Evolutionary conservation across 1,140 invertebrate species (phyloP), one percentile per base, ranked within the genome.

Genomic region (Conus betulinus): DNA sequence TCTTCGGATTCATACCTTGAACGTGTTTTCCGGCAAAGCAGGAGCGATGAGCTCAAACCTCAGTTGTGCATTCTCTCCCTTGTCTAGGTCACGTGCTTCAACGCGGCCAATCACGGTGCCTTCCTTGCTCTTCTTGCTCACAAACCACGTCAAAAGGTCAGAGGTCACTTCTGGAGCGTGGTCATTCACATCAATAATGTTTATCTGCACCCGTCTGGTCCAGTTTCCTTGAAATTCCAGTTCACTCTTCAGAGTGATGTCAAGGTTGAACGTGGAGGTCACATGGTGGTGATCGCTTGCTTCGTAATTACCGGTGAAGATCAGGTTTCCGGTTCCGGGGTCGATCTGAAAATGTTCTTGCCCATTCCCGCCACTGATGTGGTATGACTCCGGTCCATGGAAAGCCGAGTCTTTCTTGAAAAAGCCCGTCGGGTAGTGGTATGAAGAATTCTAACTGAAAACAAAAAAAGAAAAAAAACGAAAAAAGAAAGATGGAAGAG

Each of bases 131-230:
- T 7, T 27, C 55, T 84, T 84, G 53, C 27, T 25, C 6, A 84
- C 82, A 39, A 84, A 63, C 55, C 23, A 84, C 27, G 82, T 84
- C 23, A 63, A 8, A 55, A 84, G 82, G 82, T 84, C 82, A 15
- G 82, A 63, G 13, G 82, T 84, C 82, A 84, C 82, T 84, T 84
- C 82, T 23, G 82, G 82, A 10, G 82, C 82, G 25, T 84, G 53
- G 82, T 84, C 82, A 23, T 84, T 84, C 20, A 84, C 82, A 39
- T 84, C 82, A 25, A 84, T 23, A 17, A 84, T 53, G 6, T 60
- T 25, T 7, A 84, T 20, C 55, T 39, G 5, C 6, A 84, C 57
- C 3, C 3, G 10, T 39, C 25, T 27, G 3, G 55, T 84, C 55
- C 20, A n/a, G 13, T 13, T 60, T 23, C 57, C 27, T n/a, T 5